phyloP scores from a whole-genome alignment of 2,113 vertebrate species.

The Vanacampus margaritifer region DNA sequence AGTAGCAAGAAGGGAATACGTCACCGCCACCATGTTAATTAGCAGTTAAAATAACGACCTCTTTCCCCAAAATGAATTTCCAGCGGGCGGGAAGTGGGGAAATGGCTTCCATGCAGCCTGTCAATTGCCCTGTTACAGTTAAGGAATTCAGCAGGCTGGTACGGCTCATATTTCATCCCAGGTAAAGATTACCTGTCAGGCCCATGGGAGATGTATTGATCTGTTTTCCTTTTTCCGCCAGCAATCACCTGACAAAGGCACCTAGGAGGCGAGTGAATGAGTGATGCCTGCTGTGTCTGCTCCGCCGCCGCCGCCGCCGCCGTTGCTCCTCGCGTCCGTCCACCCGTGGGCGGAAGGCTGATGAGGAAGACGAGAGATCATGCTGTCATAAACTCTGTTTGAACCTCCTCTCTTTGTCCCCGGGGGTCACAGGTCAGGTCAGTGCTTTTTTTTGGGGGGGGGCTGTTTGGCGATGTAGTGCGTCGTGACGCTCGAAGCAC shows the following conservation, averaged over 20 bases:
- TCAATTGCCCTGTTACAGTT: conserved; percentile 79
- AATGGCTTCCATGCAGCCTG: conserved; percentile 57
- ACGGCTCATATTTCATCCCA: conserved; percentile 78
- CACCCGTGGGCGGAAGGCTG: conserved; percentile 60
- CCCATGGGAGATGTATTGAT: conserved; percentile 82
- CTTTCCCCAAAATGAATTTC: conserved; percentile 58
- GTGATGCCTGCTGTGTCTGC: conserved; percentile 68
- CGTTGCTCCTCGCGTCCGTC: conserved; percentile 68
- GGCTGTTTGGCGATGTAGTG: conserved; percentile 41
- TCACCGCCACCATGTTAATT: conserved; percentile 62
- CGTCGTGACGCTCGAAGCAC: conserved; percentile 30
- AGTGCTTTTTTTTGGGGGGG: conserved; percentile 29
- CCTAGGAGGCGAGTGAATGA: conserved; percentile 75
- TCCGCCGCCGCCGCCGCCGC: conserved; percentile 34
- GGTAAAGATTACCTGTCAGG: conserved; percentile 84
- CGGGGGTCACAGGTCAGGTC: conserved; percentile 54
- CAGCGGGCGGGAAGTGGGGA: conserved; percentile 60
- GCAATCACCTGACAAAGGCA: conserved; percentile 83
- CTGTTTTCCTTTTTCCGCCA: conserved; percentile 81
- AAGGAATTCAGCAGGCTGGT: conserved; percentile 75
- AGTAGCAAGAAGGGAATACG: conserved; percentile 32
- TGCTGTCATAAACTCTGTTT: conserved; percentile 73
- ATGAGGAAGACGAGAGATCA: conserved; percentile 58
- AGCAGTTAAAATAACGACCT: conserved; percentile 61
- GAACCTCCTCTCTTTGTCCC: conserved; percentile 53